Base-by-base conservation (phyloP, 2,888 invertebrate genomes). In the Orthosia cruda region DNA sequence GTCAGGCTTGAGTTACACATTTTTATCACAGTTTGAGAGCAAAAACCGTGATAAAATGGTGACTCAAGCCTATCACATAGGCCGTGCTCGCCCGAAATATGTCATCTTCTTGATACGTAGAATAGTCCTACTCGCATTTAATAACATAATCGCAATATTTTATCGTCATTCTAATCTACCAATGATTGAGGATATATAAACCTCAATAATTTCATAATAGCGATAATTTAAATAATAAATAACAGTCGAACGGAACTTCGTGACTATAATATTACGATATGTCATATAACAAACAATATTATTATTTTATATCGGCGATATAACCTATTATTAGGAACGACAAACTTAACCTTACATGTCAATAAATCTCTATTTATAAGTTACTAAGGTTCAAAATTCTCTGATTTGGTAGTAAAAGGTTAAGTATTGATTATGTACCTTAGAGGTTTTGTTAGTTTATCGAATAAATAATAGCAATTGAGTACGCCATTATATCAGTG, bases 251-350 rank as follows among this genome's bases (percentile, higher is more conserved):
- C 26, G 23, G 40, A 74, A 84, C 57, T 59, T 81, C 87, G 87
- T 85, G 87, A 85, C 87, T 77, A 26, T 73, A 74, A 77, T 71
- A 83, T 66, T 71, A 52, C 70, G 59, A 86, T 84, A 74, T 85
- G 86, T 86, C 86, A 76, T 71, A 63, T 32, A 85, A 61, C 84
- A 74, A 85, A 83, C 77, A 80, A 74, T 81, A 74, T 77, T 71
- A 74, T 80, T 70, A 82, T 74, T 80, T 83, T 71, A 66, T 70
- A 74, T 77, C 67, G 66, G 52, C 71, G 50, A 68, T 68, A 40
- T 40, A 81, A 77, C 81, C 78, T 32, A 68, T 72, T 72, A 86
- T 85, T 86, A 86, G 11, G 32, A 45, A 13, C 0, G 18, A 47
- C 74, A 54, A 68, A 16, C 0, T 54, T 71, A 71, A 40, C 7